A percentile compares a stretch with the other conserved stretches of the same genome.
Evolutionary conservation across 2,113 vertebrate genomes (phyloP).

Genomic region (Engraulis encrasicolus): DNA sequence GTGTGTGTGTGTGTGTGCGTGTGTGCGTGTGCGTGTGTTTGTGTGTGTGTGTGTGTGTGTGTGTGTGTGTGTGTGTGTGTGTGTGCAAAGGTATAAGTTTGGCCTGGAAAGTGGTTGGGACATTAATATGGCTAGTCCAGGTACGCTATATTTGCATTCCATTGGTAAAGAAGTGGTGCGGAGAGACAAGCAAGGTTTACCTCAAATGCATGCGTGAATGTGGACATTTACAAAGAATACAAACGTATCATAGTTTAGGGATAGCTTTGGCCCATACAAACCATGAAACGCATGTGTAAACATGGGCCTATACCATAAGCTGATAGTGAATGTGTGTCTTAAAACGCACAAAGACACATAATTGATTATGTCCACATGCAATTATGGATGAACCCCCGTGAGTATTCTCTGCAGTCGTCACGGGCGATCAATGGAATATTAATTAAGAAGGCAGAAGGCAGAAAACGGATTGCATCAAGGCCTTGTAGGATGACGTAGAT

Average conservation of each 20-base stretch:
- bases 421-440: background rate
- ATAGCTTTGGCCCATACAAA: slow-evolving; percentile 17
- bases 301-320: background rate
- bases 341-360: background rate
- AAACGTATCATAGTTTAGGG: slow-evolving; percentile 20
- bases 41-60: no score
- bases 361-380: background rate
- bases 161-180: no score
- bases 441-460: background rate
- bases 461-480: background rate
- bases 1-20: no score
- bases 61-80: background rate
- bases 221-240: background rate
- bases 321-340: background rate
- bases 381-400: background rate
- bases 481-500: background rate
- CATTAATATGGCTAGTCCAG: no score
- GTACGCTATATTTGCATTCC: no score
- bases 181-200: no score
- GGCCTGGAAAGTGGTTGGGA: no score
- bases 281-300: slow-evolving; percentile 9
- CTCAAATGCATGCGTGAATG: no score
- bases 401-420: background rate
- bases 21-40: no score
- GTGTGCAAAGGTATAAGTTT: no score